phyloP scores from a whole-genome alignment of 2,797 vertebrate species.

The Staurois parvus region DNA sequence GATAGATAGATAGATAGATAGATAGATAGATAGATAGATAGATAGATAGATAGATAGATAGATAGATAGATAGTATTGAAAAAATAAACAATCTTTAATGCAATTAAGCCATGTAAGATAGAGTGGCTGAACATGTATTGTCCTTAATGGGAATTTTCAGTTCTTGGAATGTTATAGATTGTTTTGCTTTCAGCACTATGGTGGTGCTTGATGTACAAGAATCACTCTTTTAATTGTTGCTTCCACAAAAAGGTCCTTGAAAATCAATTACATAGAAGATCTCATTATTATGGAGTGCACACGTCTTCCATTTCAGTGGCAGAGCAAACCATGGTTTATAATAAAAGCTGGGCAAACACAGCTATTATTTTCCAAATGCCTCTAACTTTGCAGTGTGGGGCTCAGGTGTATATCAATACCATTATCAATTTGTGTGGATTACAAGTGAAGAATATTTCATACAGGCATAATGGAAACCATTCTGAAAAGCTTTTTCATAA shows the following conservation, averaged over 20 bases:
- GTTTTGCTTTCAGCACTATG: neutral
- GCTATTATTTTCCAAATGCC: conserved; percentile 23
- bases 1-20: no score
- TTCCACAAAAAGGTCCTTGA: conserved; percentile 51
- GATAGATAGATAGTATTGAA: neutral
- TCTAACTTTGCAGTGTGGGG: conserved; percentile 28
- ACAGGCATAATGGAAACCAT: conserved; percentile 47
- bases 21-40: neutral
- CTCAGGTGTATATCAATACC: conserved; percentile 57
- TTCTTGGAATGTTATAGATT: conserved; percentile 12
- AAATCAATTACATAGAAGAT: conserved; percentile 56
- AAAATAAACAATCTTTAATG: conserved; percentile 8
- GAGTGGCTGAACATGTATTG: neutral
- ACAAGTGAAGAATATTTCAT: conserved; percentile 45
- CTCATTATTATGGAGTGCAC: conserved; percentile 51
- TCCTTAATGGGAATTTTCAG: neutral
- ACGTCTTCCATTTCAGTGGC: conserved; percentile 9
- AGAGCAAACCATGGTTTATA: conserved; percentile 14
- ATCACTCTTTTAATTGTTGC: conserved; percentile 40
- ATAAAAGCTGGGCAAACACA: conserved; percentile 40
- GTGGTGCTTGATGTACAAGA: conserved; percentile 24
- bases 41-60: conserved; percentile 6
- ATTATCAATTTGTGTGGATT: conserved; percentile 50
- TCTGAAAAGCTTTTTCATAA: conserved; percentile 26
- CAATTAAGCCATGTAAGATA: neutral